Base-by-base conservation (phyloP, 2,113 vertebrate species). In the Phocoena phocoena region DNA sequence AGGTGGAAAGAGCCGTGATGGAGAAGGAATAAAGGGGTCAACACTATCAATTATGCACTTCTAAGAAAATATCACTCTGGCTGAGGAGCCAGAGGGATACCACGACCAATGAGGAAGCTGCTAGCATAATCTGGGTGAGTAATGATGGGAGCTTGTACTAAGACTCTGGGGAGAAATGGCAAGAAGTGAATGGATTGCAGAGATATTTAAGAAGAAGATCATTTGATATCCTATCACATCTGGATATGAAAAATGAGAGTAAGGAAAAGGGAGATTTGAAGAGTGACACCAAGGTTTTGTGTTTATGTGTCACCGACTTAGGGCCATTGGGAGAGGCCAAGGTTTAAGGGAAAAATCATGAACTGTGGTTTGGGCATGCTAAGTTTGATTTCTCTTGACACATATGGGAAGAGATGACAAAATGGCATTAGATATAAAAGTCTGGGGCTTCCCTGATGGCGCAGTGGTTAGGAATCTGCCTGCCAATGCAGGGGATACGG, bases 151-250 rank as follows among this genome's bases (percentile, higher is more conserved):
- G 15, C 36, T 76, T 36, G 2, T 84, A 31, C 26, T 68, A 79
- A 3, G 10, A 41, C 33, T 25, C 0, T 8, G 13, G 28, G 47
- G 28, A 55, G 33, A 88, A 31, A 65, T 53, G 44, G 21, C n/a
- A 8, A 92, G 38, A 85, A 28, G n/a, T 80, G 47, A 89, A 80
- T 70, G 23, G 4, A 68, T 68, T 68, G 47, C 38, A 80, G 55
- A 80, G 38, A 84, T 74, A 92, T n/a, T 88, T 90, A 93, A n/a
- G 20, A 88, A 84, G n/a, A 85, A 93, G 44, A 76, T 53, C 55
- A 94, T 23, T 33, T 88, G 77, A 63, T 83, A 41, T 44, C 26
- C 10, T 80, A 58, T 90, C 68, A 82, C 20, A 71, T 47, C 23
- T 63, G n/a, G 8, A n/a, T 85, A 76, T 26, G n/a, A 76, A 95